phyloP scores from a whole-genome alignment of 1,140 invertebrate genomes.

The Calosoma granatense region DNA sequence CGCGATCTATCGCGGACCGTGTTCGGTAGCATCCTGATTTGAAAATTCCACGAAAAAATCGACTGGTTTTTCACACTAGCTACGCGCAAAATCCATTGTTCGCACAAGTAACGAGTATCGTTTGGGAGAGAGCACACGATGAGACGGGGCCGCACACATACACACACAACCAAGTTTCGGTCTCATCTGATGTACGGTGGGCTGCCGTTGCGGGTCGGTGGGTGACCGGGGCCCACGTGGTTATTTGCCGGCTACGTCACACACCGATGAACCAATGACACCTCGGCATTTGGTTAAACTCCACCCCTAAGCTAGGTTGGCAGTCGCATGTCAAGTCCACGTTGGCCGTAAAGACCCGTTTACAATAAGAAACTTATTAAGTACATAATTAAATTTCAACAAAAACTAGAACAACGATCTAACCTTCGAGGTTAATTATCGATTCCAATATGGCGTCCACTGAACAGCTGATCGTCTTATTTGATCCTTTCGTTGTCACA shows the following conservation, averaged over 20 bases:
- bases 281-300: background rate
- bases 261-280: background rate
- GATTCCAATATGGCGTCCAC: background rate
- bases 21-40: background rate
- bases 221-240: background rate
- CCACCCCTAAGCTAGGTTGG: background rate
- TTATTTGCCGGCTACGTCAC: conserved; percentile 8
- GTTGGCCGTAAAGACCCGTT: conserved; percentile 2
- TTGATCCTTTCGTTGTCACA: no score
- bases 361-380: conserved; percentile 8
- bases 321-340: background rate
- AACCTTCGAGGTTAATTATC: background rate
- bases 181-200: conserved; percentile 1
- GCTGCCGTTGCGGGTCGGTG: background rate
- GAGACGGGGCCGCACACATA: no score
- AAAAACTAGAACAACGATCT: conserved; percentile 1
- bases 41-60: background rate
- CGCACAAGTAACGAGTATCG: background rate
- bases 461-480: background rate
- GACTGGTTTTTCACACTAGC: conserved; percentile 3
- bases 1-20: no score
- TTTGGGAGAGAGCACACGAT: no score
- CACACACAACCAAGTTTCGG: background rate
- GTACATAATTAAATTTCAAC: conserved; percentile 7
- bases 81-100: conserved; percentile 7